These are phyloP conservation scores for Caradrina kadenii DNA, from an alignment of 2,888 invertebrate species.

Conservation along the genomic window DNA sequence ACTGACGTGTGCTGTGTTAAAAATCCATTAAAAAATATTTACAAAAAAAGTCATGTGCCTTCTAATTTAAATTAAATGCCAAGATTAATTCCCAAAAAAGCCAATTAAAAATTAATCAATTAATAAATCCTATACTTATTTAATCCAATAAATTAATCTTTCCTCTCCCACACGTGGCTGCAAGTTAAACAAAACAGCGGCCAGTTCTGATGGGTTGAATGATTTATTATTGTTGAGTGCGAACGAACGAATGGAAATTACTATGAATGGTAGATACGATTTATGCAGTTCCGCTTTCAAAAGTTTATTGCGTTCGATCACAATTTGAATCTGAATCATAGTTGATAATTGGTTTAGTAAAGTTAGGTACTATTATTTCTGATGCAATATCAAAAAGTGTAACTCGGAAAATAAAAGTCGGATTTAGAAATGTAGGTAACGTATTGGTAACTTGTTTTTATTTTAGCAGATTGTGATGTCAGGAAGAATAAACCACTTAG, in stretches of 20 bases:
- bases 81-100: neutral
- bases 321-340: constrained; percentile 2
- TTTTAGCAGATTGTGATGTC: neutral
- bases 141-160: constrained; percentile 43
- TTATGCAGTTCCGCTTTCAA: constrained; percentile 49
- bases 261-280: constrained; percentile 14
- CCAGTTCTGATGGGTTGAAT: constrained; percentile 45
- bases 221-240: constrained; percentile 62
- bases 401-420: neutral
- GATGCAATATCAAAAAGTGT: neutral
- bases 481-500: neutral
- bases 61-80: neutral
- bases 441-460: neutral
- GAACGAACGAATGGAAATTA: constrained; percentile 48
- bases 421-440: constrained; percentile 1
- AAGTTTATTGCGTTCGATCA: constrained; percentile 15
- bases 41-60: too few species aligned
- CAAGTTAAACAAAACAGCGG: constrained; percentile 47
- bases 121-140: constrained; percentile 20
- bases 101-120: constrained; percentile 15
- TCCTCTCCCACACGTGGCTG: constrained; percentile 33
- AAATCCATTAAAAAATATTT: too few species aligned
- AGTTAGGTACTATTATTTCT: constrained; percentile 15
- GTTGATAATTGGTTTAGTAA: constrained; percentile 12
- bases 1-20: too few species aligned